These are phyloP conservation scores for Leistus spinibarbis DNA, from an alignment of 2,888 invertebrate species.

Conservation along the genomic window DNA sequence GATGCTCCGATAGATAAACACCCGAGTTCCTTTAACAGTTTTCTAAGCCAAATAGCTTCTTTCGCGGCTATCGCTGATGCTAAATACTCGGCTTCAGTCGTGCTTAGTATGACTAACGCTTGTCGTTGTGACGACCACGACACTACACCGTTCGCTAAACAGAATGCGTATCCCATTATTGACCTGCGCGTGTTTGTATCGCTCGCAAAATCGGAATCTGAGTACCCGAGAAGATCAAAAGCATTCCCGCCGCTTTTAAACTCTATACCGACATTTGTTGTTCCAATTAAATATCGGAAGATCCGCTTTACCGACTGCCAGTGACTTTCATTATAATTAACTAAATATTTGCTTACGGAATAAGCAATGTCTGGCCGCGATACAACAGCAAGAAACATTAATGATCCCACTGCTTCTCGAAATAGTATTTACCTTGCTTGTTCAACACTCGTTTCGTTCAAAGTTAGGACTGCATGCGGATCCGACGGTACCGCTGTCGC, in stretches of 20 bases:
- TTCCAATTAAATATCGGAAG: conserved; percentile 44
- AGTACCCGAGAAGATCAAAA: conserved; percentile 13
- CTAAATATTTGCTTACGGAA: conserved; percentile 23
- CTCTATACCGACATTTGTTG: conserved; percentile 31
- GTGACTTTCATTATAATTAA: conserved; percentile 3
- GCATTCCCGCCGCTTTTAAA: conserved; percentile 34
- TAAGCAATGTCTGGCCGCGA: conserved; percentile 25
- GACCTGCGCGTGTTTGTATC: conserved; percentile 24
- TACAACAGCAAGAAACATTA: conserved; percentile 19
- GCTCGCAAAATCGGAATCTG: conserved; percentile 24
- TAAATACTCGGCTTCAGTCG: conserved; percentile 47
- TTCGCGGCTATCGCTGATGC: conserved; percentile 43
- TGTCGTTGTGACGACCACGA: conserved; percentile 47
- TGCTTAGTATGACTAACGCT: conserved; percentile 44
- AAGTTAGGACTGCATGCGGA: conserved; percentile 9
- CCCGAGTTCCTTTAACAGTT: not conserved
- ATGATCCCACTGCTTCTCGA: conserved; percentile 21
- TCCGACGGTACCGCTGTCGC: conserved; percentile 21
- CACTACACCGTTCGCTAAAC: conserved; percentile 42
- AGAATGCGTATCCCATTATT: conserved; percentile 43
- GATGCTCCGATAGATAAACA: not conserved
- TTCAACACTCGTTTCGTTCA: not conserved
- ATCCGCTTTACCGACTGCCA: conserved; percentile 39
- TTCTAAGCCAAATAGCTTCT: conserved; percentile 42
- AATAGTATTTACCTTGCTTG: not conserved